Percentiles rank a stretch among this genome's conserved stretches.
Conservation (phyloP, 2,797 vertebrate genomes). For the Lepilemur ruficaudatus region DNA sequence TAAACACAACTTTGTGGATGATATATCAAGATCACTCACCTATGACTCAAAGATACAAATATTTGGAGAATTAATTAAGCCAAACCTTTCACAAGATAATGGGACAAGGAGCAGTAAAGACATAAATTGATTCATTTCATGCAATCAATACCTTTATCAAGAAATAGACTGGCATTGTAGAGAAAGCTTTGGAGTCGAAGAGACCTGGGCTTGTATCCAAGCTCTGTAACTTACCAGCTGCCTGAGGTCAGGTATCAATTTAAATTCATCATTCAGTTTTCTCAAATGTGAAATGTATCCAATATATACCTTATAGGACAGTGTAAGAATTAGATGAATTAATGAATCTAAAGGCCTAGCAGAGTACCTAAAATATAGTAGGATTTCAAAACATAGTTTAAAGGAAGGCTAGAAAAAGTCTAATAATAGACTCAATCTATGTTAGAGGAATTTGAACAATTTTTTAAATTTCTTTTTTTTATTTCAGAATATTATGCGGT, state of each 20-base stretch:
- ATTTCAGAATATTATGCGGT: no score
- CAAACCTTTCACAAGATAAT: conserved; percentile 9
- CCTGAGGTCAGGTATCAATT: neutral
- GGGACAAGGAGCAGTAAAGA: neutral
- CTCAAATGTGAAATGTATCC: neutral
- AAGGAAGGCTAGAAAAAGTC: neutral
- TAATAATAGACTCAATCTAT: neutral
- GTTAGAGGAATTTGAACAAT: neutral
- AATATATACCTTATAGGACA: neutral
- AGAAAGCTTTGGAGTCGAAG: neutral
- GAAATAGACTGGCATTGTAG: neutral
- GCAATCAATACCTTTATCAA: conserved; percentile 22
- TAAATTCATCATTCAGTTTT: conserved; percentile 13
- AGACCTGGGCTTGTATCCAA: conserved; percentile 6
- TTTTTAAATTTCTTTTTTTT: neutral
- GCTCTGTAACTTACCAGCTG: neutral
- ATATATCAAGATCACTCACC: conserved; percentile 24
- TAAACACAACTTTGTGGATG: neutral
- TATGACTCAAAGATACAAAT: conserved; percentile 37
- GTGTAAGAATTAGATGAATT: neutral
- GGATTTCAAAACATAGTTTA: neutral
- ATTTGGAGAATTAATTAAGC: conserved; percentile 57
- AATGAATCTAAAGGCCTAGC: neutral
- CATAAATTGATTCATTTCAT: conserved; percentile 32
- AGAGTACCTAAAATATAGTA: neutral